Conservation (phyloP, 2,113 vertebrate species). For the Nannospalax galili region DNA sequence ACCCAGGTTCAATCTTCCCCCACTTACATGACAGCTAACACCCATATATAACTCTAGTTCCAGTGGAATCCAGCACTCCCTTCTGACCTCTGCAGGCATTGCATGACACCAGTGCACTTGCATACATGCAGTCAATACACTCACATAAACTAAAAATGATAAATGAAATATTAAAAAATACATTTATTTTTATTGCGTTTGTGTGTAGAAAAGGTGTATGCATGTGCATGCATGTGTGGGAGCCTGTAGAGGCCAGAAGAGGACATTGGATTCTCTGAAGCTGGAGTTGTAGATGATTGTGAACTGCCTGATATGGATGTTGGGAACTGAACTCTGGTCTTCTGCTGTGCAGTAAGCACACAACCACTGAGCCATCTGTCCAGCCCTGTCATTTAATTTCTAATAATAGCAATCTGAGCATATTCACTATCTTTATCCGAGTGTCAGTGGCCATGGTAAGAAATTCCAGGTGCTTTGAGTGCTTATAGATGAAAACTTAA, state of each 20-base stretch:
- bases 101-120: no score
- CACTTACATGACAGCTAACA: no score
- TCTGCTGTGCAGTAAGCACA: background rate
- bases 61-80: no score
- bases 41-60: no score
- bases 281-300: background rate
- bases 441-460: background rate
- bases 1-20: no score
- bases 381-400: background rate
- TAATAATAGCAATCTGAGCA: background rate
- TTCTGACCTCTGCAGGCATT: no score
- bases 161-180: no score
- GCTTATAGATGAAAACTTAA: background rate
- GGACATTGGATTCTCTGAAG: background rate
- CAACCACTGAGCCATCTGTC: no score
- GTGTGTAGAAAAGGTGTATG: no score
- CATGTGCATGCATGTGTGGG: background rate
- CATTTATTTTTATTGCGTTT: background rate
- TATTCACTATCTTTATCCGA: background rate
- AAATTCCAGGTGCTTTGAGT: fast-evolving
- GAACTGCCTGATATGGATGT: fast-evolving
- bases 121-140: no score
- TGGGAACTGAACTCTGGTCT: background rate
- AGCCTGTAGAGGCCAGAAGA: background rate
- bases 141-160: no score